A percentile compares a stretch with the other conserved stretches of the same genome.
Evolutionary conservation across 2,888 invertebrate genomes (phyloP).

Genomic region (Chirona hameri): DNA sequence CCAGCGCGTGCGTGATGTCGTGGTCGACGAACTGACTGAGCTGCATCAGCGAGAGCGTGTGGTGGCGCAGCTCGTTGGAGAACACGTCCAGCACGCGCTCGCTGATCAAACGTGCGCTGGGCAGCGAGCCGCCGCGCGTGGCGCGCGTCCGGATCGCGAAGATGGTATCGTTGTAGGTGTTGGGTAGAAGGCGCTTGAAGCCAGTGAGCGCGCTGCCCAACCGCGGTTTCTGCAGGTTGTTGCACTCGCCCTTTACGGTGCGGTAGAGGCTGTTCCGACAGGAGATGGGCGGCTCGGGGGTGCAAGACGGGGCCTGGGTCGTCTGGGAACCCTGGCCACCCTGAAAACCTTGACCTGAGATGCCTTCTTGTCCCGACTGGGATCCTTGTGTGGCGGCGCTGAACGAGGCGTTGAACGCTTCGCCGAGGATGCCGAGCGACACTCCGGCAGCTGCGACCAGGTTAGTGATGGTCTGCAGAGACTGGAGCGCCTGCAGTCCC

Average conservation of each 20-base stretch:
- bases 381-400: background rate
- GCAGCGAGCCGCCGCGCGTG: slow-evolving; percentile 40
- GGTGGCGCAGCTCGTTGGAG: slow-evolving; percentile 34
- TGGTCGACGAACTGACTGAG: slow-evolving; percentile 39
- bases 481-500: background rate
- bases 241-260: background rate
- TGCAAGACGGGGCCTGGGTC: background rate
- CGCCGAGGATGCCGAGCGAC: too few species aligned
- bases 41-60: slow-evolving; percentile 38
- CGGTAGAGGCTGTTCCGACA: background rate
- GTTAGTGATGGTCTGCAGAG: background rate
- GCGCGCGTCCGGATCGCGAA: slow-evolving; percentile 30
- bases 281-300: background rate
- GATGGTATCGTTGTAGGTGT: background rate
- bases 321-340: background rate
- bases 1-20: slow-evolving; percentile 37
- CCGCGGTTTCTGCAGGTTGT: background rate
- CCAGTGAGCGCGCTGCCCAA: background rate
- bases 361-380: too few species aligned
- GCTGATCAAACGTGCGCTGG: slow-evolving; percentile 42
- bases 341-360: too few species aligned
- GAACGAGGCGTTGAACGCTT: too few species aligned
- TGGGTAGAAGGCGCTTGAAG: background rate
- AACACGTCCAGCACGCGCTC: slow-evolving; percentile 34
- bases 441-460: background rate